A percentile compares a stretch with the other conserved stretches of the same genome.
phyloP scores from a whole-genome alignment of 1,140 invertebrate genomes.

The Cyclargus thomasi region DNA sequence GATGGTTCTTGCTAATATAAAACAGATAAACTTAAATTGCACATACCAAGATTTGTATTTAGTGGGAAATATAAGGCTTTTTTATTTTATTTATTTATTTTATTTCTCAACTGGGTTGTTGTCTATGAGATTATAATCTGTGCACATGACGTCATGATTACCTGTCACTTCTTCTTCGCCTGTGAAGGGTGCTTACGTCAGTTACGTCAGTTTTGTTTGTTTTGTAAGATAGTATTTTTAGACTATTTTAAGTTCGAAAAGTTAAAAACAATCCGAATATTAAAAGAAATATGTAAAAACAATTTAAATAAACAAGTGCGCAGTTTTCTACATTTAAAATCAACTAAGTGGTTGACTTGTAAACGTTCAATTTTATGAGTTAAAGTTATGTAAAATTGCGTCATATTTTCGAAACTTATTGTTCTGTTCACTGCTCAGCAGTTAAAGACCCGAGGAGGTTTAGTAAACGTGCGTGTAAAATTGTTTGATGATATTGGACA shows the following conservation, averaged over 20 bases:
- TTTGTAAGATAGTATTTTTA: background rate
- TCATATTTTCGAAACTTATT: background rate
- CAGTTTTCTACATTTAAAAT: background rate
- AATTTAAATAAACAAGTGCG: background rate
- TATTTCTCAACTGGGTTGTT: too few relatives aligned
- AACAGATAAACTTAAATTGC: too few relatives aligned
- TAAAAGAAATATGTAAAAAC: background rate
- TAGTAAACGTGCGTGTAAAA: background rate
- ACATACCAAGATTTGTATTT: too few relatives aligned
- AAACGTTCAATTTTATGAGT: background rate
- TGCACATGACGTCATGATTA: too few relatives aligned
- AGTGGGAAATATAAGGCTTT: too few relatives aligned
- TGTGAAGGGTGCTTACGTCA: too few relatives aligned
- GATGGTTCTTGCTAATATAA: too few relatives aligned
- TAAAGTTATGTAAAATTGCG: background rate
- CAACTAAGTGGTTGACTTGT: background rate
- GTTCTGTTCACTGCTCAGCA: background rate
- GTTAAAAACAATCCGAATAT: background rate
- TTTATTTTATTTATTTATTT: background rate
- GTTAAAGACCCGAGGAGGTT: background rate
- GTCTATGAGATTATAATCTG: background rate
- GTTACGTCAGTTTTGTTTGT: too few relatives aligned
- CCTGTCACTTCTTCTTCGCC: too few relatives aligned
- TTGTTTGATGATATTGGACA: conserved; percentile 61
- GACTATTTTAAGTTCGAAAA: background rate